Evolutionary conservation across 2,113 vertebrate species (phyloP).

Genomic region (Pteropus alecto): DNA sequence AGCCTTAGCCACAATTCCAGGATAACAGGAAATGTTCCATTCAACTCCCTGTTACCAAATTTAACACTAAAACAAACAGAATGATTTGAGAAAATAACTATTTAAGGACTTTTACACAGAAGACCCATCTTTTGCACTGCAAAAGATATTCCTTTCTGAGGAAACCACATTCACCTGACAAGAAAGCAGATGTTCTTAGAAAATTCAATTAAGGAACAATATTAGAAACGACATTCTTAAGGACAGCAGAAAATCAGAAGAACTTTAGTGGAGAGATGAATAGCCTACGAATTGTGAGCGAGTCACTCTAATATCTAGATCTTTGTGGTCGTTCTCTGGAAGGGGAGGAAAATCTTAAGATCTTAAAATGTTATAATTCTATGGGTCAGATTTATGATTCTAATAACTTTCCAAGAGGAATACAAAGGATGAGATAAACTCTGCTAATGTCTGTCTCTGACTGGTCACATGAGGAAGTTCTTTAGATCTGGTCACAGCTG

Average conservation of each 20-base stretch:
- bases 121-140: neutral
- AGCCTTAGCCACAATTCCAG: constrained; percentile 15
- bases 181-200: neutral
- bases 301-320: neutral
- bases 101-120: neutral
- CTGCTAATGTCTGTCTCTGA: neutral
- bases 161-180: neutral
- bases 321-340: neutral
- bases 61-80: constrained; percentile 3
- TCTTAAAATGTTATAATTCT: neutral
- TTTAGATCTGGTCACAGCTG: neutral
- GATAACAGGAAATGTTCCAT: constrained; percentile 40
- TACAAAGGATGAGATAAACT: neutral
- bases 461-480: neutral
- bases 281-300: neutral
- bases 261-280: neutral
- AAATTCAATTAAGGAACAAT: neutral
- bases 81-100: neutral
- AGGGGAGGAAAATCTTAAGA: neutral
- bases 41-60: constrained; percentile 53
- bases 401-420: neutral
- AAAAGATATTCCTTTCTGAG: neutral
- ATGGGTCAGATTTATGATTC: neutral
- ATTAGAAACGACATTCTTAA: neutral
- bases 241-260: neutral